Evolutionary conservation across 2,888 invertebrate species (phyloP).

Genomic region (Drosophila cognata): DNA sequence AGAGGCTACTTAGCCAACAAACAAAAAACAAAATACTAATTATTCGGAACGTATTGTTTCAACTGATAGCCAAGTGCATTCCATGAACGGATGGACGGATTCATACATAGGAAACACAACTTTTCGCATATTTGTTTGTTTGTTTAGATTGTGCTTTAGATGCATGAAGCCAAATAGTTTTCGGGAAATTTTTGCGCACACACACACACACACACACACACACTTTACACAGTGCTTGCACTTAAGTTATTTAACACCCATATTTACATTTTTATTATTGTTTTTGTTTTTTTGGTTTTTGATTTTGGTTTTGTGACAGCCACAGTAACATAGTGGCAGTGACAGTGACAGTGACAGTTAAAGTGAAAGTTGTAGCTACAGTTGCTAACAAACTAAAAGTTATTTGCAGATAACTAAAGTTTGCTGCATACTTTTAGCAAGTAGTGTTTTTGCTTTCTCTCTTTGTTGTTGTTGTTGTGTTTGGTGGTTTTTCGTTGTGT

Average conservation of each 20-base stretch:
- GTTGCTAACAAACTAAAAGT: constrained; percentile 12
- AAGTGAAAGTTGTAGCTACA: constrained; percentile 1
- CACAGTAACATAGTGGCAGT: background rate
- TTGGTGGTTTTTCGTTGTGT: constrained; percentile 13
- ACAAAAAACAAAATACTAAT: background rate
- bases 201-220: constrained; percentile 1
- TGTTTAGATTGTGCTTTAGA: constrained; percentile 18
- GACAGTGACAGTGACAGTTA: background rate
- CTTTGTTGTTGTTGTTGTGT: constrained; percentile 22
- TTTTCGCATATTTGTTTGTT: background rate
- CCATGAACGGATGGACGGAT: background rate
- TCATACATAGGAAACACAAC: background rate
- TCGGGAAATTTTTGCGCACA: constrained; percentile 9
- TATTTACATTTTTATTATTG: background rate
- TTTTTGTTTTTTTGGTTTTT: background rate
- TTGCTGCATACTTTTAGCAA: constrained; percentile 14
- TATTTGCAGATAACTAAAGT: constrained; percentile 9
- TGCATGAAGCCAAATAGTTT: constrained; percentile 15
- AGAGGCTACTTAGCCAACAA: background rate
- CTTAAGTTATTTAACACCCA: constrained; percentile 32
- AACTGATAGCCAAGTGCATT: background rate
- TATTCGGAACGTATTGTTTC: background rate
- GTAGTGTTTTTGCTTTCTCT: constrained; percentile 15
- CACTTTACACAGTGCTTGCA: constrained; percentile 24
- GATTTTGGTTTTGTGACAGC: background rate